Conservation (phyloP, 2,888 invertebrate genomes). For the Scelioninae gen. 1 region DNA sequence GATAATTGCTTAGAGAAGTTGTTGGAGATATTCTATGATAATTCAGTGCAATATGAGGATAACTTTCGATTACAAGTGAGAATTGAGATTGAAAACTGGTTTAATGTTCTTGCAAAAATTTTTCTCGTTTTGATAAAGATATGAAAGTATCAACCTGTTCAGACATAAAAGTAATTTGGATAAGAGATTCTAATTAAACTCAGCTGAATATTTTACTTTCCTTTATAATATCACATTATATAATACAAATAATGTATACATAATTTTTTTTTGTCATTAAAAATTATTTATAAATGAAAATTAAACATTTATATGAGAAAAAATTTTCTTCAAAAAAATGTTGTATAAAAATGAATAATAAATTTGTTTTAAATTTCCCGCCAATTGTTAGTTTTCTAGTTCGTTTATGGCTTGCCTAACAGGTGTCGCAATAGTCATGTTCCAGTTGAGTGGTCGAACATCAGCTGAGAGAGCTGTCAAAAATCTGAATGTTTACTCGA, state of each 20-base stretch:
- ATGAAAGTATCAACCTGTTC: slow-evolving; percentile 7
- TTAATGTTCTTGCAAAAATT: slow-evolving; percentile 28
- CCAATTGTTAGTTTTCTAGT: neutral
- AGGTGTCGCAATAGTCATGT: slow-evolving; percentile 25
- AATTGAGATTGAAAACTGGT: slow-evolving; percentile 50
- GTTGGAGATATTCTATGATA: slow-evolving; percentile 18
- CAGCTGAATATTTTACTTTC: too few species aligned
- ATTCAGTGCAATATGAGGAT: slow-evolving; percentile 29
- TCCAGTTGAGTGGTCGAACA: neutral
- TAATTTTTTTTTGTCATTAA: too few species aligned
- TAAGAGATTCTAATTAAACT: neutral
- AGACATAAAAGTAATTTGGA: slow-evolving; percentile 1
- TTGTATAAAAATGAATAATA: too few species aligned
- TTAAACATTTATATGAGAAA: too few species aligned
- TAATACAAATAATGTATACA: too few species aligned
- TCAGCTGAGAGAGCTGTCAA: slow-evolving; percentile 53
- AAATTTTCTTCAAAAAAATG: too few species aligned
- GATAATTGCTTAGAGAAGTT: slow-evolving; percentile 1
- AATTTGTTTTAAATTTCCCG: too few species aligned
- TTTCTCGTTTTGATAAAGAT: slow-evolving; percentile 21
- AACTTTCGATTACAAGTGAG: slow-evolving; percentile 59
- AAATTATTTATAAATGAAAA: too few species aligned
- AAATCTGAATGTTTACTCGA: slow-evolving; percentile 6
- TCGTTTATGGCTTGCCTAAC: neutral
- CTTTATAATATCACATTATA: too few species aligned